Base-by-base conservation (phyloP, 64 coral and sea anemone genomes). In the Dendrophyllia cribrosa region DNA sequence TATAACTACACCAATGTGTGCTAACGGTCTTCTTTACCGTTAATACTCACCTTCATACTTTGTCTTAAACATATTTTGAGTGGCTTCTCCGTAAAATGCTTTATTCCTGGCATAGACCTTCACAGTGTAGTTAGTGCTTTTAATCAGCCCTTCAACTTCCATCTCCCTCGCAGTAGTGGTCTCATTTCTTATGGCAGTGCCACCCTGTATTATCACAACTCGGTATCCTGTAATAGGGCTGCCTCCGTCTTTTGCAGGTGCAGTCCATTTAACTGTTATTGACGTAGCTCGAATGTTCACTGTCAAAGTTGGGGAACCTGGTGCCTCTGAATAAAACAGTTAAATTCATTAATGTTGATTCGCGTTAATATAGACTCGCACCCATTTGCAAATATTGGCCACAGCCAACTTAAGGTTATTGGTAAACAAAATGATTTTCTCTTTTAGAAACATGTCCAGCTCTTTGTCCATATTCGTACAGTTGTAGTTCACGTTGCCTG, bases 221-320 rank as follows among this genome's bases (percentile, higher is more conserved):
- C 48, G 15, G 46, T 76, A 55, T 21, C 16, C 48, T 76, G 48
- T 76, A 20, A 76, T 76, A 76, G 74, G 74, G 20, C 74, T 76
- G 8, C 74, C 74, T 52, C 74, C 74, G 51, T 76, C 74, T 11
- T 76, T 15, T 9, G 46, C 8, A 51, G 74, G 74, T 21, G 15
- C 49, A 52, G 74, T 76, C 74, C 74, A 76, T 23, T 22, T 53
- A 9, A 55, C 19, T 76, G 20, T 76, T 9, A 76, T 0, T n/a
- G 74, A 76, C 14, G 74, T 51, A 9, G 74, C 74, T 51, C 20
- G 7, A 50, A 76, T 76, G 74, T 76, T 46, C 15, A n/a, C 2
- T n/a, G 47, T n/a, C 19, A 53, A 0, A 4, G 46, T 24, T 3
- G 74, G 74, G 6, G 45, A 51, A 1, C 74, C 74, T 55, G 74